Evolutionary conservation across 2,888 invertebrate genomes (phyloP), one percentile per base, ranked within the genome.

Genomic region (Xestia sexstrigata): DNA sequence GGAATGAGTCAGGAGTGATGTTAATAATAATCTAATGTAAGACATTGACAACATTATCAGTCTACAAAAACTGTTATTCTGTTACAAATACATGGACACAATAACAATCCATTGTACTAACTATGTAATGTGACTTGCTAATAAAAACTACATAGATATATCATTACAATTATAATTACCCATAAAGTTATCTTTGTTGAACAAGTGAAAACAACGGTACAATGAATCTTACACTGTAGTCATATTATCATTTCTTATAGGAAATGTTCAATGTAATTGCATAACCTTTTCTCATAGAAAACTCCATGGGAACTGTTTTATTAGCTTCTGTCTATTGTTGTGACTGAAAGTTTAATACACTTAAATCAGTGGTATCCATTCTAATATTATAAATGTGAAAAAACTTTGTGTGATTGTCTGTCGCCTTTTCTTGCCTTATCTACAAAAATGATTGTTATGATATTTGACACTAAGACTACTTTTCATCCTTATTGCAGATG

Each of bases 261-360:
- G 63, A 78, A 73, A 76, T 78, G 63, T 73, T 62, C 52, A 70
- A 49, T 75, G 30, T 73, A 45, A 80, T 81, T 81, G 68, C 66
- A 77, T 75, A 82, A 76, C 66, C 69, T 15, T 62, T 78, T 81
- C 81, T 49, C 67, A 78, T 67, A 71, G 63, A 82, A 84, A 82
- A 80, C 72, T 70, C 45, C 78, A 82, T 89, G 89, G 79, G 89
- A 89, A 89, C 52, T 67, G 52, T 67, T 76, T 72, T 63, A 70
- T 62, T 71, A 66, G 45, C 63, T 68, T 82, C 78, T 85, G 85
- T 81, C 60, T 71, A 81, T 82, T 85, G 78, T 80, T 80, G 11
- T 47, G 17, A 26, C 23, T 20, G 35, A 73, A 73, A 74, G 65
- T 83, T 23, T 58, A 30, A 30, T 35, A 60, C 17, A 30, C 7